A percentile compares a stretch with the other conserved stretches of the same genome.
These are phyloP conservation scores for Clanis bilineata DNA, from an alignment of 2,888 invertebrate genomes.

Conservation along the genomic window DNA sequence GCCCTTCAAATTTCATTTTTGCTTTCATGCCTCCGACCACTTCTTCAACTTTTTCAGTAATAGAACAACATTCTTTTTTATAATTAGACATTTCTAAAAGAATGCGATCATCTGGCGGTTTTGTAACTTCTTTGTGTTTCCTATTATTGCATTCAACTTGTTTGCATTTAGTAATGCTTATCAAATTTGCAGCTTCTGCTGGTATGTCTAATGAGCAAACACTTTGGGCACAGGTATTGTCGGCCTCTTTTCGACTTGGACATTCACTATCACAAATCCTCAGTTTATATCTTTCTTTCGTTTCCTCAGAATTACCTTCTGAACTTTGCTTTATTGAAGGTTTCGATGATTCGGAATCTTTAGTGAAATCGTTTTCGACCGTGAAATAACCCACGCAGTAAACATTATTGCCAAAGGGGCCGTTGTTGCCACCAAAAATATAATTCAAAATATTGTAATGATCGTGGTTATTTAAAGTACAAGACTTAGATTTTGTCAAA, in stretches of 20 bases:
- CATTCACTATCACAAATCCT: constrained; percentile 45
- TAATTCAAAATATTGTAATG: constrained; percentile 52
- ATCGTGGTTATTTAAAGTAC: constrained; percentile 37
- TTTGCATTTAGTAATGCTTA: constrained; percentile 53
- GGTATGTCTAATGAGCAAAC: constrained; percentile 47
- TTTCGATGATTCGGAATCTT: constrained; percentile 24
- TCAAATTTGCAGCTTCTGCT: constrained; percentile 35
- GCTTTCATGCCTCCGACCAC: constrained; percentile 51
- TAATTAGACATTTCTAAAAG: constrained; percentile 46
- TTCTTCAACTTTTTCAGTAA: constrained; percentile 49
- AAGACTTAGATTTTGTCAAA: constrained; percentile 47
- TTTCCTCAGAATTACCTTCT: constrained; percentile 25
- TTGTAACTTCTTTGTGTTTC: constrained; percentile 38
- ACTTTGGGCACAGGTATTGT: constrained; percentile 36
- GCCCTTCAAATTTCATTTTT: constrained; percentile 47
- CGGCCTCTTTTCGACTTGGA: constrained; percentile 27
- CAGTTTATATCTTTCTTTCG: constrained; percentile 34
- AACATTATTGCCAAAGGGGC: constrained; percentile 45
- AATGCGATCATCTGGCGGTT: constrained; percentile 48
- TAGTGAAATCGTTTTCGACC: constrained; percentile 46
- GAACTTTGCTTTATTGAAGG: constrained; percentile 29
- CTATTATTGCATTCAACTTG: constrained; percentile 45
- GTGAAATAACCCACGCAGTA: constrained; percentile 67
- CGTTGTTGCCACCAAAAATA: constrained; percentile 49
- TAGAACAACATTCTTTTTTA: constrained; percentile 44